phyloP scores from a whole-genome alignment of 2,888 invertebrate genomes.

The Nomada hirtipes region DNA sequence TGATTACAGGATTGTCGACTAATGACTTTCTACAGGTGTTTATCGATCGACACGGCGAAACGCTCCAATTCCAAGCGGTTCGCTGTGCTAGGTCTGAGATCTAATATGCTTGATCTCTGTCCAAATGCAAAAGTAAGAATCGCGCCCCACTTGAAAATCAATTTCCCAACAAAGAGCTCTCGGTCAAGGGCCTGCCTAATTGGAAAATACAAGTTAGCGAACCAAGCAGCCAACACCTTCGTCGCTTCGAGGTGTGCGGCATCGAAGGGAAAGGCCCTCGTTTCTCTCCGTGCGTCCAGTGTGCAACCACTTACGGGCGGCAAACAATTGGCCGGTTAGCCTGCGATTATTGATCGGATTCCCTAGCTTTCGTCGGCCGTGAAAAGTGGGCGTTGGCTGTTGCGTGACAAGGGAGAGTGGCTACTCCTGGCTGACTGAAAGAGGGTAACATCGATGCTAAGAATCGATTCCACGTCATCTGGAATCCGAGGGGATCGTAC shows the following conservation, averaged over 20 bases:
- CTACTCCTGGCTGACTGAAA: conserved; percentile 17
- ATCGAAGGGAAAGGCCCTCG: conserved; percentile 11
- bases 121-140: not conserved
- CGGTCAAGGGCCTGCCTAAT: conserved; percentile 23
- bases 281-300: not conserved
- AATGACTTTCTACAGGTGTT: conserved; percentile 17
- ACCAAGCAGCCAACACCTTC: conserved; percentile 29
- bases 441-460: conserved; percentile 36
- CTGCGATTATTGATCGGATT: conserved; percentile 71
- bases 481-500: not conserved
- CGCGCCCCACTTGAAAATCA: conserved; percentile 36
- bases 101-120: not conserved
- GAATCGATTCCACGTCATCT: conserved; percentile 39
- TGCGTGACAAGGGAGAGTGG: conserved; percentile 46
- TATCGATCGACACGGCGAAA: conserved; percentile 9
- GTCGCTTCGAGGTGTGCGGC: conserved; percentile 19
- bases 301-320: conserved; percentile 49
- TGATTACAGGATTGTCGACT: not conserved
- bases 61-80: not conserved
- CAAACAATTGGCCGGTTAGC: conserved; percentile 68
- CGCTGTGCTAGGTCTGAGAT: not conserved
- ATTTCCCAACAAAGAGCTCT: conserved; percentile 17
- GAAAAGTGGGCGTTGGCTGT: conserved; percentile 70
- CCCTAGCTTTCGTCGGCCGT: conserved; percentile 58
- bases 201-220: not conserved